These are phyloP conservation scores for Molothrus aeneus DNA, from an alignment of 2,797 vertebrate species.

Conservation along the genomic window DNA sequence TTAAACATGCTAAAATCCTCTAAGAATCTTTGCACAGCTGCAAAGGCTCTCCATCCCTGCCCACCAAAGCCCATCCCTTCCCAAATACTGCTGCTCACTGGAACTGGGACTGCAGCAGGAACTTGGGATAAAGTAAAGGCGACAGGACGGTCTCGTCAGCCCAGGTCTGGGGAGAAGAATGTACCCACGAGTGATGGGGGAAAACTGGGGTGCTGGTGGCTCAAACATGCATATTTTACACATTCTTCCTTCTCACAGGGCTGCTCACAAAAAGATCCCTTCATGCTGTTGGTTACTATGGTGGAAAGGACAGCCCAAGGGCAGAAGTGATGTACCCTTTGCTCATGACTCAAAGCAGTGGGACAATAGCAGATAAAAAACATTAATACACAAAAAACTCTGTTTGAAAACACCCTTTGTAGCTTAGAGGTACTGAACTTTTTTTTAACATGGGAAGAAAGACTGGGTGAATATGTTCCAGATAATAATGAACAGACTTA, in stretches of 20 bases:
- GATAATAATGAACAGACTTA: neutral
- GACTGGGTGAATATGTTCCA: neutral
- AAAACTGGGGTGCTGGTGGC: neutral
- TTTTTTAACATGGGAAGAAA: neutral
- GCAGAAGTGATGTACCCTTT: neutral
- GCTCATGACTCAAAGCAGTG: neutral
- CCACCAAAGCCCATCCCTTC: neutral
- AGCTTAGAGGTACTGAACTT: neutral
- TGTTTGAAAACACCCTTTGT: neutral
- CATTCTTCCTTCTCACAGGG: neutral
- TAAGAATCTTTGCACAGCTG: neutral
- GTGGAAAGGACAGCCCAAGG: neutral
- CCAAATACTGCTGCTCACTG: neutral
- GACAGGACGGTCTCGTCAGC: too few relatives aligned
- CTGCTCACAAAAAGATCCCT: neutral
- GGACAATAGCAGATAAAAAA: neutral
- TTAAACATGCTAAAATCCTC: neutral
- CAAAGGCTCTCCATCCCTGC: neutral
- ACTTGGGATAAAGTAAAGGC: neutral
- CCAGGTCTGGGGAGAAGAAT: too few relatives aligned
- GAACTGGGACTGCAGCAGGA: fast-evolving
- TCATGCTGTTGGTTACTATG: neutral
- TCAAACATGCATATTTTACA: neutral
- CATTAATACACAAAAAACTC: neutral
- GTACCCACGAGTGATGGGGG: fast-evolving